Percentiles rank a stretch among this genome's conserved stretches.
phyloP scores from a whole-genome alignment of 2,113 vertebrate species.

The Petrocephalus zakoni region DNA sequence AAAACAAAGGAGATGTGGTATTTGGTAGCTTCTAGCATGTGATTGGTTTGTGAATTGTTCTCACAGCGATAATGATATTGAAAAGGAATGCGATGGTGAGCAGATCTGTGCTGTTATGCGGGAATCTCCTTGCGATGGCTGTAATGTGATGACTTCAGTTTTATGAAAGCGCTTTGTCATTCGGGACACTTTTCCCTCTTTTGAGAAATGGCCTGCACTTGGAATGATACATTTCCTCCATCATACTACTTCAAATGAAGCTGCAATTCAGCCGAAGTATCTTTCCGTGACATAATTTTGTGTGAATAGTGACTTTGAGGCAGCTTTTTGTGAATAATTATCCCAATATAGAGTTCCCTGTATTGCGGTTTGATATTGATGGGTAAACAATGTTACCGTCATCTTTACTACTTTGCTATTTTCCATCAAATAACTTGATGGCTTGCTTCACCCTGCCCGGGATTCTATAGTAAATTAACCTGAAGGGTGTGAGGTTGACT shows the following conservation, averaged over 20 bases:
- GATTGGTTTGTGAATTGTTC: background rate
- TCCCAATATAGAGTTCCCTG: background rate
- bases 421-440: background rate
- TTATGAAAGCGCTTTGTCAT: constrained; percentile 1
- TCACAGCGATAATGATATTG: background rate
- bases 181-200: background rate
- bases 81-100: background rate
- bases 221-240: background rate
- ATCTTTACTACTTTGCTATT: background rate
- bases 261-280: background rate
- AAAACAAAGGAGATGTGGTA: background rate
- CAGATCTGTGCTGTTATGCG: background rate
- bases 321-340: background rate
- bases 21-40: background rate
- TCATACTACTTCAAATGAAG: background rate
- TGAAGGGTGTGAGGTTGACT: background rate
- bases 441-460: background rate
- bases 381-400: background rate
- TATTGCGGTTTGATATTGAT: background rate
- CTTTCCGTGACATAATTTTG: background rate
- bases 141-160: background rate
- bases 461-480: background rate
- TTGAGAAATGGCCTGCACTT: background rate
- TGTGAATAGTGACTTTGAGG: background rate
- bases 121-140: background rate